Evolutionary conservation across 2,888 invertebrate species (phyloP).

Genomic region (Aphidius colemani): DNA sequence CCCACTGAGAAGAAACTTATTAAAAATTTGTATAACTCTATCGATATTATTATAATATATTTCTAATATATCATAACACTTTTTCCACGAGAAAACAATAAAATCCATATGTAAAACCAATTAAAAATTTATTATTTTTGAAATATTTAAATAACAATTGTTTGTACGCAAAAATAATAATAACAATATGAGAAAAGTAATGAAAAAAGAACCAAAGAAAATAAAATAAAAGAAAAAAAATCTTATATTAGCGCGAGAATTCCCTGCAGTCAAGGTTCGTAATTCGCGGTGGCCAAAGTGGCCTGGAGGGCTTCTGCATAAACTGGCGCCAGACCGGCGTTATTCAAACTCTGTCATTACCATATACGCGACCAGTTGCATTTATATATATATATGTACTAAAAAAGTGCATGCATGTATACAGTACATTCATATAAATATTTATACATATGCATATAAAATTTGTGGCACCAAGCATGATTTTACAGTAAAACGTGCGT

Average conservation of each 20-base stretch:
- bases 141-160: too few species aligned
- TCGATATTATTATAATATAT: slow-evolving; percentile 15
- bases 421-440: too few species aligned
- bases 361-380: slow-evolving; percentile 44
- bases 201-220: background rate
- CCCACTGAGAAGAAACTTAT: slow-evolving; percentile 28
- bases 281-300: slow-evolving; percentile 21
- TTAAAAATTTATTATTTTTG: background rate
- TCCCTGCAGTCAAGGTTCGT: slow-evolving; percentile 6
- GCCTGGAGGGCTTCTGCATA: slow-evolving; percentile 38
- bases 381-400: slow-evolving; percentile 11
- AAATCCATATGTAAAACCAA: background rate
- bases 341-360: slow-evolving; percentile 52
- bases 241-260: background rate
- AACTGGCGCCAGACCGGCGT: slow-evolving; percentile 49
- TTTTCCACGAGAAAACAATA: background rate
- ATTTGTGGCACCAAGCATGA: slow-evolving; percentile 46
- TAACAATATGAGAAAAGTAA: too few species aligned
- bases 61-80: too few species aligned
- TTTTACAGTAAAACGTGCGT: slow-evolving; percentile 40
- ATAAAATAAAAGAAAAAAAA: background rate
- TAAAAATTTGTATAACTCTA: slow-evolving; percentile 27
- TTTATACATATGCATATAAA: too few species aligned
- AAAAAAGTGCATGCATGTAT: too few species aligned
- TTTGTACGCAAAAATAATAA: too few species aligned